These are phyloP conservation scores for Electrona antarctica DNA, from an alignment of 2,113 vertebrate species.

Conservation along the genomic window DNA sequence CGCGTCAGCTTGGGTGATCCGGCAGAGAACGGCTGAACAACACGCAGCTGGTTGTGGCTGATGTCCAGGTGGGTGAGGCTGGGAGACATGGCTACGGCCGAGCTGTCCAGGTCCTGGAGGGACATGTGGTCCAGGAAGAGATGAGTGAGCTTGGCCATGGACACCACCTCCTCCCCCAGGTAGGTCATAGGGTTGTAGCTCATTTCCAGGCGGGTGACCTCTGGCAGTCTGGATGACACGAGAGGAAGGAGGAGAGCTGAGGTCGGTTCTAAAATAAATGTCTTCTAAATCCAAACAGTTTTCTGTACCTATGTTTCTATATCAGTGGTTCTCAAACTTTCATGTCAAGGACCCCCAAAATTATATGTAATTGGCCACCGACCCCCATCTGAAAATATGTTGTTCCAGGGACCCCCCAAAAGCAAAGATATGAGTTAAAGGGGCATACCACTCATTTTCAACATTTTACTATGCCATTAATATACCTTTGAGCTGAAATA, in stretches of 20 bases:
- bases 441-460: no score
- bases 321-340: no score
- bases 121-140: conserved; percentile 87
- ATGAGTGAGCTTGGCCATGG: conserved; percentile 86
- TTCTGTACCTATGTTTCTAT: no score
- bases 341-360: no score
- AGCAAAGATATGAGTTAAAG: no score
- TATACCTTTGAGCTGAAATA: no score
- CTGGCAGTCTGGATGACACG: conserved; percentile 70
- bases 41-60: conserved; percentile 86
- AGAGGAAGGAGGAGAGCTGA: background rate
- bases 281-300: no score
- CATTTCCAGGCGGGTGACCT: conserved; percentile 83
- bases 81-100: conserved; percentile 83
- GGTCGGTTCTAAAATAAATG: no score
- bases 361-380: no score
- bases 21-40: conserved; percentile 81
- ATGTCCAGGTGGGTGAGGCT: conserved; percentile 85
- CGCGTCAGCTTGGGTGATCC: conserved; percentile 75
- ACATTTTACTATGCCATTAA: no score
- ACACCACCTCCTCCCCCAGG: conserved; percentile 84
- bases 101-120: conserved; percentile 85
- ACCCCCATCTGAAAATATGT: no score
- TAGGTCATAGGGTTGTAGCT: conserved; percentile 93
- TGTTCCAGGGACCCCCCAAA: no score